Conservation (phyloP, 2,113 vertebrate species). For the Pelobates fuscus region DNA sequence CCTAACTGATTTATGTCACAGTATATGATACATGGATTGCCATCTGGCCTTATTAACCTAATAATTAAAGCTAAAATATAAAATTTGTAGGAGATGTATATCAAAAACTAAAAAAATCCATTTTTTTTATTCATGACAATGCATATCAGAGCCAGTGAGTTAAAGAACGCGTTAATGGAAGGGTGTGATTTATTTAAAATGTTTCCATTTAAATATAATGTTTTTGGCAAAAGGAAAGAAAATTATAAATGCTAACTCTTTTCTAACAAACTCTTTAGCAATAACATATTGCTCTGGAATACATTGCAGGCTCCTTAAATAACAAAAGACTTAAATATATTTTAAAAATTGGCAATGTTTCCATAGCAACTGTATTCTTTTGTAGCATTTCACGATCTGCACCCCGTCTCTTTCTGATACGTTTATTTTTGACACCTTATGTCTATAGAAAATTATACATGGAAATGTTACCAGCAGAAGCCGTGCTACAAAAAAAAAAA, state of each 20-base stretch:
- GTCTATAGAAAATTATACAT: neutral
- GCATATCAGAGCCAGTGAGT: neutral
- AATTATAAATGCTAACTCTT: neutral
- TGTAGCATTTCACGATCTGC: neutral
- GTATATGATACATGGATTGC: conserved; percentile 31
- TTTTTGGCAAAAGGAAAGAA: neutral
- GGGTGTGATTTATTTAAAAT: neutral
- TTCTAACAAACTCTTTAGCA: neutral
- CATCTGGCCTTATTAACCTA: conserved; percentile 38
- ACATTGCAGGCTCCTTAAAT: neutral
- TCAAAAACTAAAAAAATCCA: conserved; percentile 15
- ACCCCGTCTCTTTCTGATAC: neutral
- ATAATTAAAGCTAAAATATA: conserved; percentile 31
- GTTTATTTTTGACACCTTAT: neutral
- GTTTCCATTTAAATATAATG: neutral
- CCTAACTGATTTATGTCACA: neutral
- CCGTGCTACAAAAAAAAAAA: neutral
- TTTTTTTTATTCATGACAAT: conserved; percentile 4
- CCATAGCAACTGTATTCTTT: neutral
- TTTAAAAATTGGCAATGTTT: neutral
- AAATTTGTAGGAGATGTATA: conserved; percentile 20
- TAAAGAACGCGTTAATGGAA: conserved; percentile 14
- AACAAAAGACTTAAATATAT: neutral
- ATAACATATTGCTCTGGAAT: neutral
- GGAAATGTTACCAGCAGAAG: neutral